Conservation (phyloP, 2,888 invertebrate genomes). For the Laspeyria flexula region DNA sequence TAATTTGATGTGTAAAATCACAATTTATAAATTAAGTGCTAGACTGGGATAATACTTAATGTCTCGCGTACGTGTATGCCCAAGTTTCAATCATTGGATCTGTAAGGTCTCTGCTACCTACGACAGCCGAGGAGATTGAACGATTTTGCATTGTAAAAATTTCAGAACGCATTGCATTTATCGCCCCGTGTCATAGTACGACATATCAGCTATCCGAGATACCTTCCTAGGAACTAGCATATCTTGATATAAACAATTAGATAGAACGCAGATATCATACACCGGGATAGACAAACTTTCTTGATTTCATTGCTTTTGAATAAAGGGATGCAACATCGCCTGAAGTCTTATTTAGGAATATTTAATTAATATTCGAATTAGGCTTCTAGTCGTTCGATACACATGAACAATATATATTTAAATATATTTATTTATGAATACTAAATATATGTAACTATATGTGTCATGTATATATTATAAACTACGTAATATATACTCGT, state of each 20-base stretch:
- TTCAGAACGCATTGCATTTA: not conserved
- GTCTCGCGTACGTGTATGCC: too few relatives aligned
- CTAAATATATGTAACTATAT: not conserved
- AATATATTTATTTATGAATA: not conserved
- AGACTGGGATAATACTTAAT: too few relatives aligned
- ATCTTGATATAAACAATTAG: not conserved
- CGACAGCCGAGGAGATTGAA: not conserved
- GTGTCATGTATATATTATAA: not conserved
- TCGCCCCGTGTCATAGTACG: not conserved
- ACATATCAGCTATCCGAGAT: conserved; percentile 22
- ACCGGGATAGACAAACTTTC: not conserved
- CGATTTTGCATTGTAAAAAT: not conserved
- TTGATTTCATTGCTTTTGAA: not conserved
- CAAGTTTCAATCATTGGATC: not conserved
- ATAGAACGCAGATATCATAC: not conserved
- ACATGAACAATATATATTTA: not conserved
- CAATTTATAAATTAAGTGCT: too few relatives aligned
- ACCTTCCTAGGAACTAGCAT: conserved; percentile 12
- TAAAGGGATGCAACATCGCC: not conserved
- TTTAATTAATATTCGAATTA: not conserved
- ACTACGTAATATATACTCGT: not conserved
- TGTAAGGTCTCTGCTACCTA: not conserved
- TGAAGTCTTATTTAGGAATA: not conserved
- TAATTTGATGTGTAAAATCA: too few relatives aligned
- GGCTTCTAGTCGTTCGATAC: not conserved